These are phyloP conservation scores for Selenia dentaria DNA, from an alignment of 2,888 invertebrate genomes.

Conservation along the genomic window DNA sequence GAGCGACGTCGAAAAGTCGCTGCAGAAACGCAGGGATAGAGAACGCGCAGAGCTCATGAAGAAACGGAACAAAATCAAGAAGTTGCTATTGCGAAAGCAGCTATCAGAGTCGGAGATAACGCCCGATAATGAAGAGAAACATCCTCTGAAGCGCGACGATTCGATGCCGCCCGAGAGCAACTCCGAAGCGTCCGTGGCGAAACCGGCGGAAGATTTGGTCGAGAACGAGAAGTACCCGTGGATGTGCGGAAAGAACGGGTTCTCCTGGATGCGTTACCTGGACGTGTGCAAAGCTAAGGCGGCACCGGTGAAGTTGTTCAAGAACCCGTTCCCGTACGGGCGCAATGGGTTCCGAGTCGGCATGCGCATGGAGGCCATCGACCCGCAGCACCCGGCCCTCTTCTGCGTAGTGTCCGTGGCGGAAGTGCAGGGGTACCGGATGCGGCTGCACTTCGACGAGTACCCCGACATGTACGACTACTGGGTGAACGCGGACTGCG, in stretches of 20 bases:
- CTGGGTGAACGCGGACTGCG: conserved; percentile 97
- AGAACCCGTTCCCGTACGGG: conserved; percentile 90
- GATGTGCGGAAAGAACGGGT: conserved; percentile 89
- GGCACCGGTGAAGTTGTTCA: conserved; percentile 91
- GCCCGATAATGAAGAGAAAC: conserved; percentile 57
- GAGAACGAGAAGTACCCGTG: conserved; percentile 86
- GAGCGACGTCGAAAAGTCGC: conserved; percentile 67
- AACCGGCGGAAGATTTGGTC: conserved; percentile 43
- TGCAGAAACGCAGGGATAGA: conserved; percentile 69
- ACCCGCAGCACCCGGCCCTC: conserved; percentile 95
- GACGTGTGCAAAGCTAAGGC: conserved; percentile 89
- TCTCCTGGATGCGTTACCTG: conserved; percentile 91
- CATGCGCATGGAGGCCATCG: conserved; percentile 97
- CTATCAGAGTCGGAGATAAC: conserved; percentile 57
- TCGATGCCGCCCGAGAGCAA: conserved; percentile 45
- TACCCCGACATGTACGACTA: conserved; percentile 95
- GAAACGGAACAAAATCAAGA: conserved; percentile 74
- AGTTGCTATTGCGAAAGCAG: conserved; percentile 68
- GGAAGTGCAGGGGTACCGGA: conserved; percentile 92
- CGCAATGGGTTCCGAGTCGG: conserved; percentile 92
- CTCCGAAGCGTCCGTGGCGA: conserved; percentile 6
- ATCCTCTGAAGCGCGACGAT: conserved; percentile 53
- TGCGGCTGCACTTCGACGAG: conserved; percentile 96
- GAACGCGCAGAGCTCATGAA: conserved; percentile 65
- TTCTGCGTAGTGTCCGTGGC: conserved; percentile 95